Evolutionary conservation across 2,888 invertebrate species (phyloP), one percentile per base, ranked within the genome.

Genomic region (Antheraea yamamai): DNA sequence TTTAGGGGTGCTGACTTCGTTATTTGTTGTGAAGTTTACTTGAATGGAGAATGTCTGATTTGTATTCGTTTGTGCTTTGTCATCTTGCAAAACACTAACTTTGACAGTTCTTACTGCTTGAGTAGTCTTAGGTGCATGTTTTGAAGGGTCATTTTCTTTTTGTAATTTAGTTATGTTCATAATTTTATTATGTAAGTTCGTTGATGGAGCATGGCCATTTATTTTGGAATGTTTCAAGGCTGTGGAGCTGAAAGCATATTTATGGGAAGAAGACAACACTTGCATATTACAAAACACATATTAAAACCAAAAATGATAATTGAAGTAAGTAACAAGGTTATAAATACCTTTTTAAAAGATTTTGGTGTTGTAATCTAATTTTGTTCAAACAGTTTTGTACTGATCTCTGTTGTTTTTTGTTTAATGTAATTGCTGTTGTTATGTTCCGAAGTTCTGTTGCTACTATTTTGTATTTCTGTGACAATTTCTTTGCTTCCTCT

Each of bases 401-500:
- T 39, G 87, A 82, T 79, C 86, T 89, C 76, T 93, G 92, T 77
- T 93, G 89, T 78, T 88, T 94, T 81, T 93, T 94, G 79, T 95
- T 95, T 18, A 93, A 80, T 26, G 90, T 87, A 35, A 95, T 90
- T 6, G 95, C 94, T 74, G 93, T 93, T 64, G 91, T 84, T 47
- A 95, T 89, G 77, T 93, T 93, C 71, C 89, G 88, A 12, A 95
- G 83, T 80, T 95, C 95, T 39, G 91, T 92, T 0, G 91, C 87
- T 72, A 91, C 93, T 78, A 93, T 92, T 87, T 95, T 94, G 81
- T 91, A 92, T 78, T 90, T 93, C 78, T 93, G 92, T 2, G 89
- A 86, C 75, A 95, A 81, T 78, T 92, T 92, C 52, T 82, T 89
- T 4, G 88, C 91, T 79, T 95, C 93, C 71, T 92, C 93, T 83